A percentile compares a stretch with the other conserved stretches of the same genome.
Conservation (phyloP, 2,797 vertebrate species). For the Emydoidea blandingii region DNA sequence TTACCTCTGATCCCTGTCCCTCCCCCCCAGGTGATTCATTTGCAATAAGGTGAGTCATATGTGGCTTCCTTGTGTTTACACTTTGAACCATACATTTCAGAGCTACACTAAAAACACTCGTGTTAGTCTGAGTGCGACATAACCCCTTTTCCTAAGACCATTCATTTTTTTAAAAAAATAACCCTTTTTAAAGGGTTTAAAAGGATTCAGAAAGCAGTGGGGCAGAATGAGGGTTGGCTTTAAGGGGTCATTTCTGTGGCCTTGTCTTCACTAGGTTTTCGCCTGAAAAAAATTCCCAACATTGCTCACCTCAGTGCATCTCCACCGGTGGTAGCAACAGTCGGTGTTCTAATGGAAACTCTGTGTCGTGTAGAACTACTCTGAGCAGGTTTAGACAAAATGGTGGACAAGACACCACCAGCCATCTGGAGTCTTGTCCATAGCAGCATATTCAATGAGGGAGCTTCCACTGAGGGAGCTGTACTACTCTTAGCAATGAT, state of each 20-base stretch:
- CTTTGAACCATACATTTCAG: slow-evolving; percentile 59
- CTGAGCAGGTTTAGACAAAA: slow-evolving; percentile 43
- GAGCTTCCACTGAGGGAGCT: slow-evolving; percentile 5
- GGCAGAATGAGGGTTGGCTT: slow-evolving; percentile 10
- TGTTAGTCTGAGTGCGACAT: slow-evolving; percentile 69
- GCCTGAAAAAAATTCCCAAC: not conserved
- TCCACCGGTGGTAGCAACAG: not conserved
- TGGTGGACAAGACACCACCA: not conserved
- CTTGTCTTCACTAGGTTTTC: slow-evolving; percentile 1
- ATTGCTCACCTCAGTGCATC: not conserved
- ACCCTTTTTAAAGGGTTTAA: slow-evolving; percentile 62
- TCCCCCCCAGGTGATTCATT: slow-evolving; percentile 59
- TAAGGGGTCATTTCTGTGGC: slow-evolving; percentile 16
- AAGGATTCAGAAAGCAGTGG: slow-evolving; percentile 54
- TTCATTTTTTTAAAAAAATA: slow-evolving; percentile 66
- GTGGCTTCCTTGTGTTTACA: slow-evolving; percentile 59
- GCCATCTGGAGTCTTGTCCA: not conserved
- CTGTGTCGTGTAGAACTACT: not conserved
- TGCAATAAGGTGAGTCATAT: slow-evolving; percentile 67
- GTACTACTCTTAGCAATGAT: not conserved
- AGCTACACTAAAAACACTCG: slow-evolving; percentile 65
- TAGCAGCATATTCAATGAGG: not conserved
- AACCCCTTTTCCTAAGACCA: slow-evolving; percentile 73
- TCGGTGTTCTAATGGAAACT: not conserved
- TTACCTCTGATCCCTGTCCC: slow-evolving; percentile 44